Conservation (phyloP, 1,140 invertebrate genomes). For the Drosophila erecta region DNA sequence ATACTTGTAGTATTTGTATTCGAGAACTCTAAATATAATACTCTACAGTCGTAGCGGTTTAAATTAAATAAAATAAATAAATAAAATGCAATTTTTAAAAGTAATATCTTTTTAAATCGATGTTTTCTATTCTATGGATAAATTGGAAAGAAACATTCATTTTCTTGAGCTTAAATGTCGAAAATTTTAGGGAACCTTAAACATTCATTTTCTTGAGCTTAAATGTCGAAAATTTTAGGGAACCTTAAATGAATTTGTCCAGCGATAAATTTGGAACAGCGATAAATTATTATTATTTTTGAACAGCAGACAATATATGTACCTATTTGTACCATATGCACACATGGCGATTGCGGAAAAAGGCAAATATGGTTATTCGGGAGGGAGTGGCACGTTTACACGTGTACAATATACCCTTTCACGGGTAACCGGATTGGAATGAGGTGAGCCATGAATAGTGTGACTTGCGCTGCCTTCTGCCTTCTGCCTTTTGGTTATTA, state of each 20-base stretch:
- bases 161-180: background rate
- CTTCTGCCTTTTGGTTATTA: conserved; percentile 60
- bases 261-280: background rate
- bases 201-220: background rate
- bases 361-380: conserved; percentile 4
- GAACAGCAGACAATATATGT: background rate
- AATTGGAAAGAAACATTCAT: no score
- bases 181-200: background rate
- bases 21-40: no score
- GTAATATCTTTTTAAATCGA: background rate
- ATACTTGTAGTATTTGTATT: no score
- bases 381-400: conserved; percentile 2
- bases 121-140: background rate
- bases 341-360: background rate
- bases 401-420: conserved; percentile 20
- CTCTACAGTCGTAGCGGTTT: no score
- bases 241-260: background rate
- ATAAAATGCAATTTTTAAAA: background rate
- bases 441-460: conserved; percentile 28
- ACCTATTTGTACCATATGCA: background rate
- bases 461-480: conserved; percentile 35
- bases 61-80: no score
- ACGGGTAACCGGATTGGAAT: conserved; percentile 20
- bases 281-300: background rate
- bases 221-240: background rate